Evolutionary conservation across 2,797 vertebrate species (phyloP), one percentile per base, ranked within the genome.

Genomic region (Percopsis omiscomaycus): DNA sequence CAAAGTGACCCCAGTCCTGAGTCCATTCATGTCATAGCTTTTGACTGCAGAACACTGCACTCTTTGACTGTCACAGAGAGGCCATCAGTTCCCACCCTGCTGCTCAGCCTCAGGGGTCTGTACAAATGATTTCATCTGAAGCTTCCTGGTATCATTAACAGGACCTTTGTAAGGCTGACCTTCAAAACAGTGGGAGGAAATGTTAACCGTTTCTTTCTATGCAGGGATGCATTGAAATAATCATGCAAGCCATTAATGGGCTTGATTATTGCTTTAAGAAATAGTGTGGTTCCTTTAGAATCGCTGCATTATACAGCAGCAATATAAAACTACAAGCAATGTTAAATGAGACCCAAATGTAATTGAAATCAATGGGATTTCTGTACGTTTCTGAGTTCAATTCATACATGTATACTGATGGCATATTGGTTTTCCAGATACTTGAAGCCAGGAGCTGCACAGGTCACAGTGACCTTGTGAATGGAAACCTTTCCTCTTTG

Each of bases 401-500:
- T 86, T 76, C 81, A 86, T 84, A 22, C 62, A 67, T 55, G 72
- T 66, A 67, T 60, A 63, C 69, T 73, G 63, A 78, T 71, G 69
- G 54, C 66, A 1, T 59, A 53, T 53, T 44, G 30, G 64, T 28
- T 28, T 27, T 57, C 55, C 57, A 27, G 8, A 65, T 59, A 27
- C 64, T 61, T 52, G 61, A 65, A 60, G 61, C 55, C 65, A 61
- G 65, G 61, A 68, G 58, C 69, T 68, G 75, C 57, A 57, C 13
- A 30, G 56, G 64, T 57, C 59, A 0, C 30, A 42, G 27, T 73
- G 73, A 87, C 88, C 88, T 89, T 87, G 85, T 88, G 88, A 88
- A 86, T 80, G 63, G 73, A 86, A 81, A 87, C 82, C 84, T 86
- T 73, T 80, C 61, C 59, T 74, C 68, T 69, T 80, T 74, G 77